These are phyloP conservation scores for Enteromius unitaeniatus DNA, from an alignment of 2,797 vertebrate genomes.

Conservation along the genomic window DNA sequence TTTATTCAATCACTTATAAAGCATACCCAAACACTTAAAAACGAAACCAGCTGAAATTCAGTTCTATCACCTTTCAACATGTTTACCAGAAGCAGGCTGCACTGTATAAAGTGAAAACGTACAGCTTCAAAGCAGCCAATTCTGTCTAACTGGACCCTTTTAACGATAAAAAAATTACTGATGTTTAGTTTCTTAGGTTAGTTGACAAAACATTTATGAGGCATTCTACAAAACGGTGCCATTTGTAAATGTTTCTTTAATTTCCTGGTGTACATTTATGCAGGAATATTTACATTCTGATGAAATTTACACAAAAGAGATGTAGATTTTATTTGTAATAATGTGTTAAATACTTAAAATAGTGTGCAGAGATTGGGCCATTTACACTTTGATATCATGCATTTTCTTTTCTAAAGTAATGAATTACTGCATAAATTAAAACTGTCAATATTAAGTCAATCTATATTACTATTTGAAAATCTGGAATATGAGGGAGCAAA, in stretches of 20 bases:
- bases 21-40: constrained; percentile 32
- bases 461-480: no score
- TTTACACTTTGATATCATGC: neutral
- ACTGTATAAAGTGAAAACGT: neutral
- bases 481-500: no score
- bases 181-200: neutral
- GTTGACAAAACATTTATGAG: neutral
- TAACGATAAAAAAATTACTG: neutral
- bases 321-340: neutral
- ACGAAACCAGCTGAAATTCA: constrained; percentile 10
- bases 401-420: neutral
- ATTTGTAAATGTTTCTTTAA: neutral
- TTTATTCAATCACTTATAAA: constrained; percentile 50
- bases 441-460: neutral
- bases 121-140: neutral
- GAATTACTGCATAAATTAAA: neutral
- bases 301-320: neutral
- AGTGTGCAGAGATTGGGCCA: neutral
- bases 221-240: neutral
- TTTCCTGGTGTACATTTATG: neutral
- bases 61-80: constrained; percentile 16
- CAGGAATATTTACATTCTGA: neutral
- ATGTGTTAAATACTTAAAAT: neutral
- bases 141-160: neutral
- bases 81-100: constrained; percentile 23